These are phyloP conservation scores for Calephelis nemesis DNA, from an alignment of 1,140 invertebrate genomes.

Conservation along the genomic window DNA sequence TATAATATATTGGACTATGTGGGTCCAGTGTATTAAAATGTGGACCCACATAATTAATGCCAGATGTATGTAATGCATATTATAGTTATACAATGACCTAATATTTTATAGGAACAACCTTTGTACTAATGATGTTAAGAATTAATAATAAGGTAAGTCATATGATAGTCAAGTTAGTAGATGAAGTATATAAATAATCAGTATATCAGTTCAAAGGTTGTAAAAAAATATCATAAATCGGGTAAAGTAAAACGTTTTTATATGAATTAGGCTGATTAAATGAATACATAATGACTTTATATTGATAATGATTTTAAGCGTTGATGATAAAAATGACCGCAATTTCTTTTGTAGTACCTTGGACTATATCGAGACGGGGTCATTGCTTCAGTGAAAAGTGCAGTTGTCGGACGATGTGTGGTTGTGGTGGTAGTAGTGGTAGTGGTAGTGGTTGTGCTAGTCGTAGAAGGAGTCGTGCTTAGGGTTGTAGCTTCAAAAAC, in stretches of 20 bases:
- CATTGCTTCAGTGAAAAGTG: slow-evolving; percentile 73
- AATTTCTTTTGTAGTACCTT: slow-evolving; percentile 81
- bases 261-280: neutral
- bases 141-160: slow-evolving; percentile 14
- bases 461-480: slow-evolving; percentile 69
- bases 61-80: neutral
- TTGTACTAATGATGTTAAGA: slow-evolving; percentile 16
- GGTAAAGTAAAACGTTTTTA: neutral
- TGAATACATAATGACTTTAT: neutral
- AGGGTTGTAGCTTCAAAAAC: slow-evolving; percentile 68
- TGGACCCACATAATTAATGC: neutral
- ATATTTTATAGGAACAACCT: slow-evolving; percentile 15
- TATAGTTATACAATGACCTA: slow-evolving; percentile 21
- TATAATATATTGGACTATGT: neutral
- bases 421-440: slow-evolving; percentile 59
- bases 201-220: slow-evolving; percentile 21
- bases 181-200: slow-evolving; percentile 19
- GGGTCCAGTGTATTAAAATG: too few species aligned
- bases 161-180: slow-evolving; percentile 26
- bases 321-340: slow-evolving; percentile 43
- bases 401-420: slow-evolving; percentile 70
- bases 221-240: neutral
- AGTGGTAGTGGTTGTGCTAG: slow-evolving; percentile 67
- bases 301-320: slow-evolving; percentile 42
- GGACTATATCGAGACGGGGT: slow-evolving; percentile 70